Conservation (phyloP, 2,113 vertebrate genomes). For the Mormyrus lacerda region DNA sequence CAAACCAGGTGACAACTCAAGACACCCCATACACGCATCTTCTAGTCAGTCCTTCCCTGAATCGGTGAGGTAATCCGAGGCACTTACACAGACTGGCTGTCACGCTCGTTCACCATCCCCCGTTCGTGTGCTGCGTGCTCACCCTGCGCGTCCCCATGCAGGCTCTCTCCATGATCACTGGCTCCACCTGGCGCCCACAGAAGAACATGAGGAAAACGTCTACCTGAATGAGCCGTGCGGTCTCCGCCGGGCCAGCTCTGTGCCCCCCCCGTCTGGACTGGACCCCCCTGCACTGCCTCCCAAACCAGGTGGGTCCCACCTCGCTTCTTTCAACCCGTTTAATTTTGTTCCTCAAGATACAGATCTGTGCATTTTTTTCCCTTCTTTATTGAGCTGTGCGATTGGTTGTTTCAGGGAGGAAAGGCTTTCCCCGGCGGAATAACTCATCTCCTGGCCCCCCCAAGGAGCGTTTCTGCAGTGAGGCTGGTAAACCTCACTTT, state of each 20-base stretch:
- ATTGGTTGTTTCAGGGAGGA: slow-evolving; percentile 15
- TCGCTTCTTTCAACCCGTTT: background rate
- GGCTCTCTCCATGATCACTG: background rate
- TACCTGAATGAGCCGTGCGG: slow-evolving; percentile 15
- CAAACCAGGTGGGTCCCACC: slow-evolving; percentile 3
- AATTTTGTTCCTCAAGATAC: background rate
- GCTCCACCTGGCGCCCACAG: background rate
- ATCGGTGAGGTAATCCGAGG: background rate
- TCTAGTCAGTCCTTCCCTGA: background rate
- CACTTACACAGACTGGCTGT: background rate
- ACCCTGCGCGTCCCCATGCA: background rate
- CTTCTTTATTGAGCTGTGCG: background rate
- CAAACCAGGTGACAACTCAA: slow-evolving; percentile 57
- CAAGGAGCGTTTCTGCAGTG: background rate
- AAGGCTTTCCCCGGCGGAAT: background rate
- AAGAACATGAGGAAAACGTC: background rate
- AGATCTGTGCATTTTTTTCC: background rate
- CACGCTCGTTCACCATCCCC: background rate
- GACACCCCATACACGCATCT: background rate
- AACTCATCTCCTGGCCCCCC: background rate
- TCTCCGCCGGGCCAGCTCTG: background rate
- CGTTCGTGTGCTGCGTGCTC: background rate
- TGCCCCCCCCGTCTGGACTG: background rate
- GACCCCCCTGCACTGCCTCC: slow-evolving; percentile 5
- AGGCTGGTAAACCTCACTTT: background rate